These are phyloP conservation scores for Thecophora atra DNA, from an alignment of 2,888 invertebrate genomes.

Conservation along the genomic window DNA sequence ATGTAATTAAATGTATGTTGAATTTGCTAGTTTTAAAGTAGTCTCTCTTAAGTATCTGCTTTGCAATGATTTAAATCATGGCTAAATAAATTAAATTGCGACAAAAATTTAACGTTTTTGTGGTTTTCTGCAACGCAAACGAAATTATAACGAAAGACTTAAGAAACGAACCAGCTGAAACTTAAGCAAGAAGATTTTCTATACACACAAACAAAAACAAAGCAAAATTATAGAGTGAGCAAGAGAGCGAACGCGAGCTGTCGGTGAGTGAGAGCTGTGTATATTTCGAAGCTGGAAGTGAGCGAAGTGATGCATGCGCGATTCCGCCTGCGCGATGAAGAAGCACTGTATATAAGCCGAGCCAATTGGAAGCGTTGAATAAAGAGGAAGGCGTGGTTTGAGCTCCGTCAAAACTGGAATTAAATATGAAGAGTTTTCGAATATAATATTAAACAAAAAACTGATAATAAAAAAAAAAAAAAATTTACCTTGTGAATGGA, in stretches of 20 bases:
- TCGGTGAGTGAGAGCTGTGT: neutral
- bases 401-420: neutral
- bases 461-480: no score
- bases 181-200: neutral
- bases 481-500: no score
- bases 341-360: neutral
- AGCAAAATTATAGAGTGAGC: conserved; percentile 16
- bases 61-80: neutral
- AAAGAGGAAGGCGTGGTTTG: neutral
- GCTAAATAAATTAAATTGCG: neutral
- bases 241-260: conserved; percentile 7
- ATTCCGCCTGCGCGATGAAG: conserved; percentile 28
- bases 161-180: conserved; percentile 40
- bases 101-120: neutral
- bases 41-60: neutral
- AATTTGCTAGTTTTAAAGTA: neutral
- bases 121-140: neutral
- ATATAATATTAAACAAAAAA: no score
- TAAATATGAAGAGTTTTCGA: no score
- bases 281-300: neutral
- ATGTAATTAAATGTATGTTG: no score
- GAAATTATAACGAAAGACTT: conserved; percentile 42
- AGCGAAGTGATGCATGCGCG: conserved; percentile 28
- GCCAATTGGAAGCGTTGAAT: conserved; percentile 30
- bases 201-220: neutral